Base-by-base conservation (phyloP, 2,888 invertebrate genomes). In the Leucoma salicis region DNA sequence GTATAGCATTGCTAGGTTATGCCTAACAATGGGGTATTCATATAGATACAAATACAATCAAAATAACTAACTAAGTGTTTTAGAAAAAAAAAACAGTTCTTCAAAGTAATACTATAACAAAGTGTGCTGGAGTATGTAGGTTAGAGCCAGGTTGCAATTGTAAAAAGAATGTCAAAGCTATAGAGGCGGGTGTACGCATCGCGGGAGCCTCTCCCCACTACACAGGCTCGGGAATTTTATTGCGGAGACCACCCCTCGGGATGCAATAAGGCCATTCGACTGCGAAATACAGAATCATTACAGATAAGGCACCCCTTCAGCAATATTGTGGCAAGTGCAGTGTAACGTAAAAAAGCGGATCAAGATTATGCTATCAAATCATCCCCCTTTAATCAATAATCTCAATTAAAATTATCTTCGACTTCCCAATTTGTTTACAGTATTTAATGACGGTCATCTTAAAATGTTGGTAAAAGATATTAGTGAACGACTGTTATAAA, bases 241-340 rank as follows among this genome's bases (percentile, higher is more conserved):
- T 74, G 70, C 28, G 27, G 28, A 35, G 39, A 25, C n/a, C 69
- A 70, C 74, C 74, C 81, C 80, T 77, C 68, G 59, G 60, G 63
- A 49, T 44, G 58, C 68, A 60, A 59, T 67, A 63, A 63, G 73
- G 68, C 78, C 78, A 78, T 80, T 84, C 82, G 66, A 78, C 78
- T 81, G 77, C 74, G 74, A 82, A 82, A 70, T 64, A 78, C 67
- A 82, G 81, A 82, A 86, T 84, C 81, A 82, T 76, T 73, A 75
- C 71, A 72, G 74, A 74, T 74, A 64, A 58, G 55, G 68, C 64
- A 78, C 77, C 79, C 74, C 74, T 80, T 71, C 72, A 66, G 77
- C 72, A 76, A 82, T 78, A 80, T 66, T 73, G 70, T 66, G 65
- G 62, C 54, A 50, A 52, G 50, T 51, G 47, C 47, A 52, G 31